These are phyloP conservation scores for Halocynthia roretzi DNA, from an alignment of 23 tunicate species.

Conservation along the genomic window DNA sequence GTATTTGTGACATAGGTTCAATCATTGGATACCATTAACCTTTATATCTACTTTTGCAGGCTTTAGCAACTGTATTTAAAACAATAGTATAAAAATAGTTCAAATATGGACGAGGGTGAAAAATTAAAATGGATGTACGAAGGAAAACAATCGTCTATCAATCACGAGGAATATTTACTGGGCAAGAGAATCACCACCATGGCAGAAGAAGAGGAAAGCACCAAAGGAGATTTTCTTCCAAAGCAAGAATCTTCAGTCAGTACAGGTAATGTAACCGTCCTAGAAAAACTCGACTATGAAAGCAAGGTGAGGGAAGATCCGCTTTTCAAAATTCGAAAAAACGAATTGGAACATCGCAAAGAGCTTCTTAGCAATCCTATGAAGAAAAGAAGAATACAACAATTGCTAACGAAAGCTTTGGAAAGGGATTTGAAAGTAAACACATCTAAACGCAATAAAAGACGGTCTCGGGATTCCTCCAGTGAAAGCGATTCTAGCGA, in stretches of 20 bases:
- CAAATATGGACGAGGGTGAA: too few species aligned
- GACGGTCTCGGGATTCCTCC: background rate
- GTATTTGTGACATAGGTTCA: too few species aligned
- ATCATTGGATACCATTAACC: too few species aligned
- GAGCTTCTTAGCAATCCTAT: conserved; percentile 84
- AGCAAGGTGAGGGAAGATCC: conserved; percentile 91
- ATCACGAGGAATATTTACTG: conserved; percentile 70
- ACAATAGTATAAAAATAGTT: too few species aligned
- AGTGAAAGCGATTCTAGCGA: conserved; percentile 9
- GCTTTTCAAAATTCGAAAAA: conserved; percentile 60
- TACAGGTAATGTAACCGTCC: conserved; percentile 50
- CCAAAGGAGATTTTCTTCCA: conserved; percentile 75
- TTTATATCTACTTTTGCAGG: too few species aligned
- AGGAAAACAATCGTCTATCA: conserved; percentile 71
- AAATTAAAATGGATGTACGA: conserved; percentile 90
- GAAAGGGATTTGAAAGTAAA: conserved; percentile 34
- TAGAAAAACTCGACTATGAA: conserved; percentile 82
- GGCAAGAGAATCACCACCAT: conserved; percentile 72
- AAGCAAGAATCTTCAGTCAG: conserved; percentile 35
- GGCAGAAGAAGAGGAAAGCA: conserved; percentile 36
- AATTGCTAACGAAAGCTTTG: conserved; percentile 47
- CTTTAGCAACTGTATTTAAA: too few species aligned
- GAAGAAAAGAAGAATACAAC: conserved; percentile 63
- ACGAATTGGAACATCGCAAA: conserved; percentile 64
- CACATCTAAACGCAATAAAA: background rate